Percentiles rank a stretch among this genome's conserved stretches.
These are phyloP conservation scores for Pristionchus mayeri DNA, from an alignment of 2,888 invertebrate species.

Conservation along the genomic window DNA sequence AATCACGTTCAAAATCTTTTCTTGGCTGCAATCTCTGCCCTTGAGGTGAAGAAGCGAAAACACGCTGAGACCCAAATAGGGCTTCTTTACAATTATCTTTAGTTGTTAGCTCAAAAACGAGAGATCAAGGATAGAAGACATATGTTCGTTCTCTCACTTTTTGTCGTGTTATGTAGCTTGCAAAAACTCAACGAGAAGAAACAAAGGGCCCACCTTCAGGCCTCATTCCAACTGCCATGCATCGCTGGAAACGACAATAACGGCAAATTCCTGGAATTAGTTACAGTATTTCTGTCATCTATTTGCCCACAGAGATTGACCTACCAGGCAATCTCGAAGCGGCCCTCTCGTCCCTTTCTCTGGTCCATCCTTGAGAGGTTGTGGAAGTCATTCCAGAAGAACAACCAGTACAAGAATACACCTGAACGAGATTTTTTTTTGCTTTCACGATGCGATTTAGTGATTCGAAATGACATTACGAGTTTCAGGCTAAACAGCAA, in stretches of 20 bases:
- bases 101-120: background rate
- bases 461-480: too few species aligned
- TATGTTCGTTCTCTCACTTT: too few species aligned
- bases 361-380: background rate
- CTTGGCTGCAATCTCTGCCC: too few species aligned
- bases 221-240: slow-evolving; percentile 44
- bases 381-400: slow-evolving; percentile 13
- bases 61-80: background rate
- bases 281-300: background rate
- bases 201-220: slow-evolving; percentile 46
- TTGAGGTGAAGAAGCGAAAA: background rate
- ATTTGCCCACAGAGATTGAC: background rate
- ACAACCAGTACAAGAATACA: slow-evolving; percentile 35
- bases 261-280: slow-evolving; percentile 30
- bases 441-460: too few species aligned
- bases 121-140: background rate
- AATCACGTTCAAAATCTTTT: background rate
- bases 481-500: too few species aligned
- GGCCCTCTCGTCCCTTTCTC: slow-evolving; percentile 18
- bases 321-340: slow-evolving; percentile 10
- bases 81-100: too few species aligned
- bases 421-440: background rate
- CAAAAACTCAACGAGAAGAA: too few species aligned
- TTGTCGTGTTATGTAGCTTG: too few species aligned
- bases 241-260: slow-evolving; percentile 48